These are phyloP conservation scores for Myioborus melanocephalus DNA, from an alignment of 2,797 vertebrate species.

Conservation along the genomic window DNA sequence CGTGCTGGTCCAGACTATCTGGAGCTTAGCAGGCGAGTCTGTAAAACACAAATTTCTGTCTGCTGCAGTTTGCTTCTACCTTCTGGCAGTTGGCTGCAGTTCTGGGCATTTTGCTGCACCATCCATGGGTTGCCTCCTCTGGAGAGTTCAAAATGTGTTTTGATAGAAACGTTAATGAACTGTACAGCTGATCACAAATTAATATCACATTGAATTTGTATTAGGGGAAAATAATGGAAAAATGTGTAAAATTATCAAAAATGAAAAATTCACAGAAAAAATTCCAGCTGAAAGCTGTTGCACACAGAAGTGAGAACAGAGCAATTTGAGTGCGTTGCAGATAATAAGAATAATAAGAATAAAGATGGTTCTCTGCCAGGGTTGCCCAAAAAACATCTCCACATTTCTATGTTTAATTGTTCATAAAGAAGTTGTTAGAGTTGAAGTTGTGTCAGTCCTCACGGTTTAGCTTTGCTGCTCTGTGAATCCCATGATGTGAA, in stretches of 20 bases:
- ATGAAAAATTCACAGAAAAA: neutral
- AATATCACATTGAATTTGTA: neutral
- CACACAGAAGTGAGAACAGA: neutral
- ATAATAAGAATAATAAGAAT: neutral
- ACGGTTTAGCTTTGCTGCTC: neutral
- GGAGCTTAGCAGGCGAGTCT: neutral
- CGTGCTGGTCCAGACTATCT: neutral
- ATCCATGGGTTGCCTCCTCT: neutral
- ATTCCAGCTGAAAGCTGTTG: neutral
- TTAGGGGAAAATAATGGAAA: neutral
- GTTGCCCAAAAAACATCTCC: neutral
- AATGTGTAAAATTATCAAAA: neutral
- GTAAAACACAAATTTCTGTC: neutral
- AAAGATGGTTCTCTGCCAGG: neutral
- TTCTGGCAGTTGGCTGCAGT: neutral
- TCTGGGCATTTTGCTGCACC: neutral
- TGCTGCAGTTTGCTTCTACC: neutral
- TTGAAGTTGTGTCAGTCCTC: neutral
- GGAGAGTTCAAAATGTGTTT: neutral
- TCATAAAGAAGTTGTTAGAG: neutral
- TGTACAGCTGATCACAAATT: neutral
- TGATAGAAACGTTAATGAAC: neutral
- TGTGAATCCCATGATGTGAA: neutral
- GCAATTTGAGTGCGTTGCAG: neutral
- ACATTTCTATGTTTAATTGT: neutral